A percentile compares a stretch with the other conserved stretches of the same genome.
Conservation (phyloP, 2,797 vertebrate species). For the Moxostoma hubbsi region DNA sequence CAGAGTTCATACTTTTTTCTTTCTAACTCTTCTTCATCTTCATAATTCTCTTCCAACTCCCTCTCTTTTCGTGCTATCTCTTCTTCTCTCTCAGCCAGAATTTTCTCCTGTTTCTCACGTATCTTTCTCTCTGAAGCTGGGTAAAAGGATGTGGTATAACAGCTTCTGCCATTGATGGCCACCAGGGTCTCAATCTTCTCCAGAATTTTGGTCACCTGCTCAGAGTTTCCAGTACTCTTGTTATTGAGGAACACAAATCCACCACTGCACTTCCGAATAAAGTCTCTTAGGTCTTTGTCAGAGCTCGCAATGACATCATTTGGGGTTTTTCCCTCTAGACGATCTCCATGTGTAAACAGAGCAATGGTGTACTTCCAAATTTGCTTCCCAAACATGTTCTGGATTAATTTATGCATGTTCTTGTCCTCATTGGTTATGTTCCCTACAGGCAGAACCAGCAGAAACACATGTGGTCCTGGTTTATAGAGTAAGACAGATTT, state of each 20-base stretch:
- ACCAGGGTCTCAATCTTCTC: constrained; percentile 68
- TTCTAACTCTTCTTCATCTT: constrained; percentile 55
- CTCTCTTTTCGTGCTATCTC: constrained; percentile 46
- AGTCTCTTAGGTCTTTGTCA: constrained; percentile 63
- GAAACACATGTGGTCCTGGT: constrained; percentile 65
- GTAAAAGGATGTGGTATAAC: constrained; percentile 53
- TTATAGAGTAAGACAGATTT: constrained; percentile 58
- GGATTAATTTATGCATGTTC: constrained; percentile 60
- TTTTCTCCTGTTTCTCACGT: constrained; percentile 58
- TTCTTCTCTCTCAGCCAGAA: constrained; percentile 51
- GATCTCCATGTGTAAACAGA: constrained; percentile 70
- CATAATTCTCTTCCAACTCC: constrained; percentile 5
- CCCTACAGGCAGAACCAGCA: constrained; percentile 63
- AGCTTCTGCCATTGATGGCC: constrained; percentile 65
- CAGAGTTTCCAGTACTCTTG: constrained; percentile 49
- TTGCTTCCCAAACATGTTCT: constrained; percentile 64
- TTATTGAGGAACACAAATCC: constrained; percentile 72
- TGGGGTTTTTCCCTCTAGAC: constrained; percentile 59
- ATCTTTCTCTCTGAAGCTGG: constrained; percentile 59
- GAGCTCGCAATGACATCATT: constrained; percentile 63
- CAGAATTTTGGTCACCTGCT: constrained; percentile 63
- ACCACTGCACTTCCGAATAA: constrained; percentile 67
- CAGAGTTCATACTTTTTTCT: constrained; percentile 47
- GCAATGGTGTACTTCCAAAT: constrained; percentile 71
- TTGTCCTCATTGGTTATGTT: constrained; percentile 69